Evolutionary conservation across 1,140 invertebrate genomes (phyloP), one percentile per base, ranked within the genome.

Genomic region (Euwallacea similis): DNA sequence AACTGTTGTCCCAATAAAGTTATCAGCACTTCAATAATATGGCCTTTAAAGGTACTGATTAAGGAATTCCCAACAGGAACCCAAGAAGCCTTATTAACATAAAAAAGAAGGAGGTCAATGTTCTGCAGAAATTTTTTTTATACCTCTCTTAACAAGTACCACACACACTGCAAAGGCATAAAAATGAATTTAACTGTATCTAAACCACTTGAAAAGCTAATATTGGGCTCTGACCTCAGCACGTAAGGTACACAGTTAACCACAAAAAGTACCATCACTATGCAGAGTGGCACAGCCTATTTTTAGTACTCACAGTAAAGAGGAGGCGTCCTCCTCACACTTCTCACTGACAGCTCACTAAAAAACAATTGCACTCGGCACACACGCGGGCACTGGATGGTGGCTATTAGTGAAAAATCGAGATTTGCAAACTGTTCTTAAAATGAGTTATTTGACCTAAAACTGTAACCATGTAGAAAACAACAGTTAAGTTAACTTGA

Each of bases 401-500:
- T 64, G 50, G 44, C 54, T 43, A 66, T 55, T 63, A 58, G 69
- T 61, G 44, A 65, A 71, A 74, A 71, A 71, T 69, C 64, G 65
- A 68, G 69, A 71, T 71, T 68, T 74, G 73, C 73, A 71, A 71
- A 76, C 75, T 74, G 75, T 73, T 76, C 71, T 74, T 74, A 76
- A 75, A 79, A 76, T 79, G 73, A 79, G 78, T 80, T 80, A 78
- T 80, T 72, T 80, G 79, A 80, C 79, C 79, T 80, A 77, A 79
- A 81, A 81, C 79, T 80, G 78, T 80, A 79, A 80, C 80, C 77
- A 79, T 74, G 73, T 79, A 75, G 75, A 75, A 79, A 77, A 79
- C 76, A 78, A 80, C 79, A 80, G 79, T 80, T 80, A 80, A 78
- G 75, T 78, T 79, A 74, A 76, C 70, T 74, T 71, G 71, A 76